These are phyloP conservation scores for Trididemnum nubilum DNA, from an alignment of 23 tunicate genomes.

Conservation along the genomic window DNA sequence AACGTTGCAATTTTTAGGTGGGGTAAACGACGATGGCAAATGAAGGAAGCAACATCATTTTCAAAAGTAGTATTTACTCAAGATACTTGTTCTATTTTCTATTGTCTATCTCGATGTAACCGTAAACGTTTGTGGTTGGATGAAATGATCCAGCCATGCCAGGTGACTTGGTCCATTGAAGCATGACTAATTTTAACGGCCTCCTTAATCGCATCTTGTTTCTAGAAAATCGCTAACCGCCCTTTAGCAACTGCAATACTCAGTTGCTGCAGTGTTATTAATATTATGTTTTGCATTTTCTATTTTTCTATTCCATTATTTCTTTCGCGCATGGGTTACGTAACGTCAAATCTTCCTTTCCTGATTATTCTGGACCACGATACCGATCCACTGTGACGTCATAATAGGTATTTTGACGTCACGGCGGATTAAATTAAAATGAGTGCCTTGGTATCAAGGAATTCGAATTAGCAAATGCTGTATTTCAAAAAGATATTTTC, in stretches of 20 bases:
- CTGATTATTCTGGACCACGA: too few relatives aligned
- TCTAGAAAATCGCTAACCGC: background rate
- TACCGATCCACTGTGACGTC: too few relatives aligned
- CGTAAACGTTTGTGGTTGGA: background rate
- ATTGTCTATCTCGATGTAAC: background rate
- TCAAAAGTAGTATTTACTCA: background rate
- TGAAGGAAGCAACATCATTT: background rate
- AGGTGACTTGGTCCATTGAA: background rate
- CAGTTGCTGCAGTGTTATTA: background rate
- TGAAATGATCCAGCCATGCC: background rate
- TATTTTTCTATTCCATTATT: too few relatives aligned
- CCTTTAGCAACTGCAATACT: background rate
- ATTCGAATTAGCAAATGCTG: too few relatives aligned
- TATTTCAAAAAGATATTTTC: too few relatives aligned
- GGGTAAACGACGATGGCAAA: background rate
- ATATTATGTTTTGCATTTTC: background rate
- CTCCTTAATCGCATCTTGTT: background rate
- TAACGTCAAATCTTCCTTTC: background rate
- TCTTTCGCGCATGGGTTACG: background rate
- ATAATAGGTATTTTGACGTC: too few relatives aligned
- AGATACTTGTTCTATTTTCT: background rate
- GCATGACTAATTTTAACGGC: background rate
- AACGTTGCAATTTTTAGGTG: background rate
- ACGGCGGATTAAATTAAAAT: too few relatives aligned
- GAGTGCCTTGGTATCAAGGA: too few relatives aligned